phyloP scores from a whole-genome alignment of 2,113 vertebrate genomes.

The Orthochromis indermauri region DNA sequence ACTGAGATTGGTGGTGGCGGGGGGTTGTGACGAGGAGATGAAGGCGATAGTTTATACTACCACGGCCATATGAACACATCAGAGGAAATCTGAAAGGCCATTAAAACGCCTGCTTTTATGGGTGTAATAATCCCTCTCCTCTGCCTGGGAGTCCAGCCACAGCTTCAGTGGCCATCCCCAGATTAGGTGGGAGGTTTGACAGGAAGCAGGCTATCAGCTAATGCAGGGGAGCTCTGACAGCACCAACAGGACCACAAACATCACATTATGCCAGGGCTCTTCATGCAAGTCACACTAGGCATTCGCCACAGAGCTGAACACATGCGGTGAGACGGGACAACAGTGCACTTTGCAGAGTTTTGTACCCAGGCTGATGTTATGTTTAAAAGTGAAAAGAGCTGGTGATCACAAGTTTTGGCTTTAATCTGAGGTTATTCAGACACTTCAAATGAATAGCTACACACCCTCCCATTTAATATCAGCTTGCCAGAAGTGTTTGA shows the following conservation, averaged over 20 bases:
- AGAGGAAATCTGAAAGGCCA: constrained; percentile 59
- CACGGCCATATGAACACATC: constrained; percentile 59
- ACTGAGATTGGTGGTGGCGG: not conserved
- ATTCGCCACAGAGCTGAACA: not conserved
- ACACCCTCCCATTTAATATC: not conserved
- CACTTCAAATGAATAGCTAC: not conserved
- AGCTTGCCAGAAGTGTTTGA: not conserved
- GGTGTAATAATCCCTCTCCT: constrained; percentile 62
- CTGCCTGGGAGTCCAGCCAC: constrained; percentile 49
- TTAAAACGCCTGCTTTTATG: constrained; percentile 71
- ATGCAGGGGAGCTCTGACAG: constrained; percentile 37
- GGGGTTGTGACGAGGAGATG: constrained; percentile 9
- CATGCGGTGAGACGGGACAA: not conserved
- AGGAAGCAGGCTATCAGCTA: constrained; percentile 56
- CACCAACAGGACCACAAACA: constrained; percentile 32
- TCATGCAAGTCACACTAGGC: not conserved
- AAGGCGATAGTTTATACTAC: constrained; percentile 53
- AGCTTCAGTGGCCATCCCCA: constrained; percentile 30
- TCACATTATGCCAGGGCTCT: not conserved
- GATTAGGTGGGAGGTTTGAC: constrained; percentile 61
- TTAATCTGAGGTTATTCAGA: not conserved
- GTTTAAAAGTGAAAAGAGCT: not conserved
- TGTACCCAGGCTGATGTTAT: not conserved
- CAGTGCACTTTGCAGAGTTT: not conserved
- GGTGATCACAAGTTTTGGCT: not conserved